A percentile compares a stretch with the other conserved stretches of the same genome.
Conservation (phyloP, 92 coral and sea anemone genomes). For the Zoanthus gigantus region DNA sequence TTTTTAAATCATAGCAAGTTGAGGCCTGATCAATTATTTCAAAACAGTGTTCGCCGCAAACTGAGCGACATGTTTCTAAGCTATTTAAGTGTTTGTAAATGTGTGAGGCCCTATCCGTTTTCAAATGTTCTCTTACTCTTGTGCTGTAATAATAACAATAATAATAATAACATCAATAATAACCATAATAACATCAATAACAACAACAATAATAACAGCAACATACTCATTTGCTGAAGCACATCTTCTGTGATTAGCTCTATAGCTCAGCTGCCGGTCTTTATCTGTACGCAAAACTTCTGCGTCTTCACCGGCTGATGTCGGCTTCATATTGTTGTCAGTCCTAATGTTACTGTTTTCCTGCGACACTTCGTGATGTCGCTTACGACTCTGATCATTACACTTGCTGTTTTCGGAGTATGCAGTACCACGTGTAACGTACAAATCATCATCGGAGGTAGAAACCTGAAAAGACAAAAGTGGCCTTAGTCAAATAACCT, state of each 20-base stretch:
- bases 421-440: not conserved
- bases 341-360: slow-evolving; percentile 8
- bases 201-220: too few relatives aligned
- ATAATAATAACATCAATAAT: not conserved
- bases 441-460: not conserved
- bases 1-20: too few relatives aligned
- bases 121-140: too few relatives aligned
- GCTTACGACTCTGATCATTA: slow-evolving; percentile 14
- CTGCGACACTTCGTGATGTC: not conserved
- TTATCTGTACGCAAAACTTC: not conserved
- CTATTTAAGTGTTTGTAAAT: too few relatives aligned
- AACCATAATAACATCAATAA: not conserved
- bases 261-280: not conserved
- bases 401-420: not conserved
- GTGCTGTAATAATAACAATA: not conserved
- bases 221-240: slow-evolving; percentile 33
- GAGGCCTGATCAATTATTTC: too few relatives aligned
- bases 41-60: too few relatives aligned
- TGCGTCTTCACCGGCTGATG: not conserved
- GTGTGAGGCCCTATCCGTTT: too few relatives aligned
- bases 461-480: slow-evolving; percentile 6
- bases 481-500: not conserved
- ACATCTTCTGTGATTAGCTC: slow-evolving; percentile 22
- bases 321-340: slow-evolving; percentile 25
- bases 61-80: too few relatives aligned